Conservation (phyloP, 2,888 invertebrate species). For the Sclerodermus sp. region DNA sequence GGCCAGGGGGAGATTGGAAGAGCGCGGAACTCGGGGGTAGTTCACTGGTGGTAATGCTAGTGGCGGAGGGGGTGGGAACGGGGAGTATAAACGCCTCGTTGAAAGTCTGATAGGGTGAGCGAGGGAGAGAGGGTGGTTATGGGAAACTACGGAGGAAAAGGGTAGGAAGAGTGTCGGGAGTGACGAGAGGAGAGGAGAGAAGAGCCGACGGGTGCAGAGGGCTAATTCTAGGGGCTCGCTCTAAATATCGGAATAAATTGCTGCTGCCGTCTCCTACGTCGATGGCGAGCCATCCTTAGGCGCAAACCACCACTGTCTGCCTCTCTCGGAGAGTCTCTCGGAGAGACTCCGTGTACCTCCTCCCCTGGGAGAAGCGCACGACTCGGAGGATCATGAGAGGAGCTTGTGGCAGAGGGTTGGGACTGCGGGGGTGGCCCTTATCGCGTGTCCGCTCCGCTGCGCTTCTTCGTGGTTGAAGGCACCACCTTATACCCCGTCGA, state of each 20-base stretch:
- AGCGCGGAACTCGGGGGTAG: too few species aligned
- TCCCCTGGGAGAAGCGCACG: slow-evolving; percentile 1
- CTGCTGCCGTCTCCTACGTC: slow-evolving; percentile 32
- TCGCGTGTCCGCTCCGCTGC: slow-evolving; percentile 53
- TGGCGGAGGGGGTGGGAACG: slow-evolving; percentile 26
- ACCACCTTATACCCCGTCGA: slow-evolving; percentile 38
- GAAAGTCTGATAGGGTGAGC: slow-evolving; percentile 38
- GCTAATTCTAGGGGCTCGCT: slow-evolving; percentile 27
- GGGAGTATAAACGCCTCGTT: slow-evolving; percentile 38
- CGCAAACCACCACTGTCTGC: not conserved
- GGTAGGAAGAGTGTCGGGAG: too few species aligned
- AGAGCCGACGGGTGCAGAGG: slow-evolving; percentile 19
- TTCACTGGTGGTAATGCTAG: too few species aligned
- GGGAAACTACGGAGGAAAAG: too few species aligned
- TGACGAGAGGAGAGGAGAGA: slow-evolving; percentile 9
- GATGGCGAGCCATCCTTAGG: slow-evolving; percentile 6
- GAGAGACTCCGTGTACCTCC: too few species aligned
- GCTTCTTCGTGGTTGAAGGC: slow-evolving; percentile 45
- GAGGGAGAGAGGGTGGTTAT: not conserved
- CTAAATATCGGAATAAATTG: slow-evolving; percentile 56
- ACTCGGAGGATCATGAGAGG: slow-evolving; percentile 7
- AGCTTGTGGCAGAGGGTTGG: not conserved
- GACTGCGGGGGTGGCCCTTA: slow-evolving; percentile 46
- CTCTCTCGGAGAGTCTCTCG: not conserved
- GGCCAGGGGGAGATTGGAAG: too few species aligned